Base-by-base conservation (phyloP, 1,140 invertebrate species). In the Eriocheir sinensis region DNA sequence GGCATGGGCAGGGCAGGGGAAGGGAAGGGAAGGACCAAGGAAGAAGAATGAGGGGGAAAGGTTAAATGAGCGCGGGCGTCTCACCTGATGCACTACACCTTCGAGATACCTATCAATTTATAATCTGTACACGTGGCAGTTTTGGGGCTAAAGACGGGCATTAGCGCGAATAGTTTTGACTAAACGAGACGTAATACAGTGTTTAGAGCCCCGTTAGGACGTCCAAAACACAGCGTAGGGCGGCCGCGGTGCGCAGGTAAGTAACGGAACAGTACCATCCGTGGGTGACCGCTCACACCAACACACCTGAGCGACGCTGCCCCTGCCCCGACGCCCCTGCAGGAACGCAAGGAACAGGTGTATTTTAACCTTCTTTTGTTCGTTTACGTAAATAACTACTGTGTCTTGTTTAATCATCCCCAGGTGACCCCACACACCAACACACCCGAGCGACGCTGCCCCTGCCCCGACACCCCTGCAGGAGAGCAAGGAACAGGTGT, bases 81-180 rank as follows among this genome's bases (percentile, higher is more conserved):
- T 53, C 60, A 36, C 72, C 80, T 60, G 40, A 34, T 44, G 17
- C 92, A 90, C 60, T 38, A 90, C 15, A 90, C 30, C 89, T 36
- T 32, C 34, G 72, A 60, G 89, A 90, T 60, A 30, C 30, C 17
- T 90, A 90, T 90, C 89, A 90, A 90, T 44, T 90, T 90, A 90
- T 90, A 72, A 90, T 41, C 44, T 30, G 89, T 17, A 8, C 30
- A 41, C 36, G 32, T 72, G 38, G 48, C 89, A 72, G 30, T 90
- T 90, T 90, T 32, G 30, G 30, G 36, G n/a, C 44, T 72, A 90
- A 90, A 34, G 36, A 90, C 89, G 17, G 30, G 36, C 89, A 90
- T 90, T 90, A 90, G 27, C 21, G 53, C 44, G 89, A 90, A 90
- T 90, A 90, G 89, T 90, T 90, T 90, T 90, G 89, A 72, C 89